phyloP scores from a whole-genome alignment of 2,113 vertebrate genomes.

The Sorex araneus region DNA sequence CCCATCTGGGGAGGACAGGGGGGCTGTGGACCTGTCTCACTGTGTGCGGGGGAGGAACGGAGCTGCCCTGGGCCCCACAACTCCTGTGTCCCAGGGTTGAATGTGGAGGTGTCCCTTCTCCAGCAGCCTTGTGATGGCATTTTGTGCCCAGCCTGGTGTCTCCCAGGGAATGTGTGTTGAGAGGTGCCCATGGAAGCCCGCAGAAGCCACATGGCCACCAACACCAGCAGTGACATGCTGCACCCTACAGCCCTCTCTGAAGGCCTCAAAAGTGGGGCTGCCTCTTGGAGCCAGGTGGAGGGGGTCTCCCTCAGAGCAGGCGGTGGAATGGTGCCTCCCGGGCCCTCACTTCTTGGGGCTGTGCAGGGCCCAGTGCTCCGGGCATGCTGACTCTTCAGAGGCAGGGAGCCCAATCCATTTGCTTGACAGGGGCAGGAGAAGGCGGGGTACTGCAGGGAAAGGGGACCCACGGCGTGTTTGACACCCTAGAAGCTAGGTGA shows the following conservation, averaged over 20 bases:
- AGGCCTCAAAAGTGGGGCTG: not conserved
- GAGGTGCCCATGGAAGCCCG: fast-evolving
- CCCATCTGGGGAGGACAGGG: not conserved
- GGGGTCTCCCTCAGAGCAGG: fast-evolving
- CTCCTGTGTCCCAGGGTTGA: fast-evolving
- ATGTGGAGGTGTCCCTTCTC: not conserved
- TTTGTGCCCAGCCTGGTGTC: not conserved
- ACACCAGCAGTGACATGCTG: not conserved
- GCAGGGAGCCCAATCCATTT: not conserved
- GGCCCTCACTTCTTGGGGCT: not conserved
- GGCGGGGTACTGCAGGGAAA: not conserved
- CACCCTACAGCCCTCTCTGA: not conserved
- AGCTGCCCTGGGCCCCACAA: not conserved
- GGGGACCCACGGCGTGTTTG: not conserved
- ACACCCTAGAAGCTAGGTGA: not conserved
- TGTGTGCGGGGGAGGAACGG: not conserved
- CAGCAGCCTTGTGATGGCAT: not conserved
- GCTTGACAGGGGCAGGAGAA: not conserved
- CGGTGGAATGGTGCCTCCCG: not conserved
- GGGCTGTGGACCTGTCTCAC: not conserved
- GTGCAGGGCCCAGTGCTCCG: too few species aligned
- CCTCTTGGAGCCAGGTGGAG: not conserved
- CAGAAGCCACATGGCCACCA: not conserved
- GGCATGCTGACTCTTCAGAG: not conserved
- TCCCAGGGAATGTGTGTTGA: fast-evolving